These are phyloP conservation scores for Smutsia gigantea DNA, from an alignment of 2,797 vertebrate species.

Conservation along the genomic window DNA sequence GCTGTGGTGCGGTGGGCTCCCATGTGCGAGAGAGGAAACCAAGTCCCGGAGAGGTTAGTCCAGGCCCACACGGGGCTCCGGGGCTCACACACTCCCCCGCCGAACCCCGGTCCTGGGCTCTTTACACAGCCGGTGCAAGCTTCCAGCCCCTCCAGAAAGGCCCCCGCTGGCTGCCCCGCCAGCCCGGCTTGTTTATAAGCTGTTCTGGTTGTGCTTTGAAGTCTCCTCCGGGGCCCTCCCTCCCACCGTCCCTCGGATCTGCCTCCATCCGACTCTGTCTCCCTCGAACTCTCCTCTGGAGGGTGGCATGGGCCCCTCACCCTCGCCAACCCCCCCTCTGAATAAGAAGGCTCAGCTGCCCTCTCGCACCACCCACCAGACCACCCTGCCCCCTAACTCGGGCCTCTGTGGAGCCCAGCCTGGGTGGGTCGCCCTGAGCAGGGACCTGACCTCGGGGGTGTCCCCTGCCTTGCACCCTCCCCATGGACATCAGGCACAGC, in stretches of 20 bases:
- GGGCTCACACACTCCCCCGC: background rate
- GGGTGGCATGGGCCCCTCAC: background rate
- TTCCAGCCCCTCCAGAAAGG: background rate
- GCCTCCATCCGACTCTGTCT: background rate
- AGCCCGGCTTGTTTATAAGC: background rate
- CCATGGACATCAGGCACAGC: background rate
- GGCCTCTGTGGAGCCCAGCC: background rate
- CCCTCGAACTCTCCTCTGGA: background rate
- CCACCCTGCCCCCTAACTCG: background rate
- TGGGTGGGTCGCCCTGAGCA: background rate
- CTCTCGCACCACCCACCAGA: accelerated
- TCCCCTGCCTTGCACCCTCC: background rate
- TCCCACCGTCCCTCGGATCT: background rate
- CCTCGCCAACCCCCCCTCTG: background rate
- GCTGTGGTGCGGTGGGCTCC: background rate
- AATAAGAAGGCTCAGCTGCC: background rate
- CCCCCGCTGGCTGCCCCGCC: background rate
- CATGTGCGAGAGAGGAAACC: background rate
- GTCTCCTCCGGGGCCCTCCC: background rate
- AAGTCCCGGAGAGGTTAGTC: background rate
- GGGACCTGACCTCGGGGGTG: background rate
- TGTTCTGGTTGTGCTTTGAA: background rate
- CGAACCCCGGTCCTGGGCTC: background rate
- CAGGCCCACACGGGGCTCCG: background rate
- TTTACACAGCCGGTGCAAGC: accelerated